These are phyloP conservation scores for Poecilia wingei DNA, from an alignment of 2,797 vertebrate genomes.

Conservation along the genomic window DNA sequence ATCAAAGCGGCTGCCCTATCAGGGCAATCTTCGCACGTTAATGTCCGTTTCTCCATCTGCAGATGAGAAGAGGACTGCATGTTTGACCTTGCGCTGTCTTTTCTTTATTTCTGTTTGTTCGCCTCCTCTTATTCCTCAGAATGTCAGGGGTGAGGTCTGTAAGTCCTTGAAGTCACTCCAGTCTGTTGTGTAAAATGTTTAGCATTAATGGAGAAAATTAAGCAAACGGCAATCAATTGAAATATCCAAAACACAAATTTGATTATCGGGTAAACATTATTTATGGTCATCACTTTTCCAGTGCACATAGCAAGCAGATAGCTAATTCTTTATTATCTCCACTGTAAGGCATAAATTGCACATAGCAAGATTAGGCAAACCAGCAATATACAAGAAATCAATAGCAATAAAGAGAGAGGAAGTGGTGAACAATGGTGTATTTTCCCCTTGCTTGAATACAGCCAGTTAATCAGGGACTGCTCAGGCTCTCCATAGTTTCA, in stretches of 20 bases:
- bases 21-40: slow-evolving; percentile 49
- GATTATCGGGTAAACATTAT: slow-evolving; percentile 15
- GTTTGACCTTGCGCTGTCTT: slow-evolving; percentile 61
- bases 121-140: slow-evolving; percentile 40
- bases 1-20: slow-evolving; percentile 54
- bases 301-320: not conserved
- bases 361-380: slow-evolving; percentile 59
- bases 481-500: slow-evolving; percentile 69
- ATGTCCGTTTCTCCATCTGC: slow-evolving; percentile 40
- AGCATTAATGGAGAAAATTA: not conserved
- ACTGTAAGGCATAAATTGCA: slow-evolving; percentile 36
- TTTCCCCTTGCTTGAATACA: slow-evolving; percentile 64
- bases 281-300: not conserved
- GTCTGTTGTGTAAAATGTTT: slow-evolving; percentile 1
- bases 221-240: slow-evolving; percentile 5
- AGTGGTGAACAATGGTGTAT: slow-evolving; percentile 61
- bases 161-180: slow-evolving; percentile 12
- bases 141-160: slow-evolving; percentile 35
- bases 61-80: slow-evolving; percentile 30
- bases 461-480: slow-evolving; percentile 67
- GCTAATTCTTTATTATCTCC: slow-evolving; percentile 27
- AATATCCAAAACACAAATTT: slow-evolving; percentile 27
- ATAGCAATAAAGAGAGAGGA: slow-evolving; percentile 67
- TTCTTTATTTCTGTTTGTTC: slow-evolving; percentile 37
- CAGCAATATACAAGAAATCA: slow-evolving; percentile 63